Percentiles rank a stretch among this genome's conserved stretches.
Conservation (phyloP, 2,113 vertebrate species). For the Bostrychus sinensis region DNA sequence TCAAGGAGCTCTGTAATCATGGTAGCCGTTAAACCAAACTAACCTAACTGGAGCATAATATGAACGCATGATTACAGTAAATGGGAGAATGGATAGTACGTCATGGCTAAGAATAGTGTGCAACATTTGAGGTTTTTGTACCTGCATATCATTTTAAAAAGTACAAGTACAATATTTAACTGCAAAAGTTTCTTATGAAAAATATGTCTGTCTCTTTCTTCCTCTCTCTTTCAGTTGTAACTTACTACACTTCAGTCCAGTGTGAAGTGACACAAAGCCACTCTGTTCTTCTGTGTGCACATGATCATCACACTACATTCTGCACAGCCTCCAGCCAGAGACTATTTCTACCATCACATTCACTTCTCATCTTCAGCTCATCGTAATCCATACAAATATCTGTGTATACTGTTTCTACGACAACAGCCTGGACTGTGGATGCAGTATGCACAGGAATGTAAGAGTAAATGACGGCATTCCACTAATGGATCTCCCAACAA, state of each 20-base stretch:
- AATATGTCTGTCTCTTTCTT: background rate
- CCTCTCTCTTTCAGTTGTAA: conserved; percentile 3
- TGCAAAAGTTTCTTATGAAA: background rate
- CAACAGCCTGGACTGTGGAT: background rate
- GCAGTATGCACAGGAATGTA: background rate
- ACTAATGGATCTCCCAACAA: background rate
- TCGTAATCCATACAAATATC: background rate
- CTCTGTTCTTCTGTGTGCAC: conserved; percentile 59
- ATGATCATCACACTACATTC: conserved; percentile 67
- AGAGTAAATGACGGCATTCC: conserved; percentile 2
- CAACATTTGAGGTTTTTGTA: no score
- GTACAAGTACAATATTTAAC: background rate
- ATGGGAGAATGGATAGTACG: background rate
- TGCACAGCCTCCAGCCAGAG: conserved; percentile 38
- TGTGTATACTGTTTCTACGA: background rate
- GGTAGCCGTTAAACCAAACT: conserved; percentile 9
- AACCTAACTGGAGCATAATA: conserved; percentile 6
- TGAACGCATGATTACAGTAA: conserved; percentile 21
- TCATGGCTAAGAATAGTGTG: background rate
- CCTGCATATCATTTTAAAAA: no score
- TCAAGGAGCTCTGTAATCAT: conserved; percentile 50
- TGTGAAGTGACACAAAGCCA: conserved; percentile 50
- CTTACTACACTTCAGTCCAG: conserved; percentile 17
- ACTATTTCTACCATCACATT: conserved; percentile 4
- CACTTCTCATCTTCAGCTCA: background rate